Percentiles rank a stretch among this genome's conserved stretches.
Evolutionary conservation across 2,797 vertebrate genomes (phyloP).

Genomic region (Spinus pinus): DNA sequence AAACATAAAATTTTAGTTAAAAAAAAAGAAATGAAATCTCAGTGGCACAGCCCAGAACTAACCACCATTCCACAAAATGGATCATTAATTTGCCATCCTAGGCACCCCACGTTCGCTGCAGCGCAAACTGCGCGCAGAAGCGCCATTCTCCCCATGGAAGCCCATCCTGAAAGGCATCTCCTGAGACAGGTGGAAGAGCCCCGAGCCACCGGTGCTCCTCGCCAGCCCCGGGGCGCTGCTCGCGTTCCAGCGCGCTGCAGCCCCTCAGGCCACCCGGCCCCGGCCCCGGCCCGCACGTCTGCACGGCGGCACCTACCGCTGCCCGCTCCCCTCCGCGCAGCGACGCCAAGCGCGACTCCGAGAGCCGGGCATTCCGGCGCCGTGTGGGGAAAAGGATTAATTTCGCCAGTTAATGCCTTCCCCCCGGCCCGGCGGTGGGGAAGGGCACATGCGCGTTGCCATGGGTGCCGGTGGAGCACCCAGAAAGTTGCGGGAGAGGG

Average conservation of each 20-base stretch:
- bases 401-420: neutral
- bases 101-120: neutral
- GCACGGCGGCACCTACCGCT: neutral
- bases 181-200: neutral
- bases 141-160: fast-evolving
- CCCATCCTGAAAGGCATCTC: neutral
- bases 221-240: neutral
- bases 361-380: neutral
- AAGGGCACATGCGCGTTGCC: constrained; percentile 41
- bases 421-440: neutral
- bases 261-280: neutral
- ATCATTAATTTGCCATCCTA: neutral
- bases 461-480: constrained; percentile 6
- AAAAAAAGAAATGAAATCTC: neutral
- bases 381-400: neutral
- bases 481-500: constrained; percentile 68
- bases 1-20: neutral
- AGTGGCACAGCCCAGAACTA: neutral
- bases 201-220: fast-evolving
- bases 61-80: neutral
- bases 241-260: neutral
- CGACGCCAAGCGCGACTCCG: neutral
- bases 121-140: fast-evolving
- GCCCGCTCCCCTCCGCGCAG: neutral
- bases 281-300: neutral